These are phyloP conservation scores for Panzeria rudis DNA, from an alignment of 2,888 invertebrate species.

Conservation along the genomic window DNA sequence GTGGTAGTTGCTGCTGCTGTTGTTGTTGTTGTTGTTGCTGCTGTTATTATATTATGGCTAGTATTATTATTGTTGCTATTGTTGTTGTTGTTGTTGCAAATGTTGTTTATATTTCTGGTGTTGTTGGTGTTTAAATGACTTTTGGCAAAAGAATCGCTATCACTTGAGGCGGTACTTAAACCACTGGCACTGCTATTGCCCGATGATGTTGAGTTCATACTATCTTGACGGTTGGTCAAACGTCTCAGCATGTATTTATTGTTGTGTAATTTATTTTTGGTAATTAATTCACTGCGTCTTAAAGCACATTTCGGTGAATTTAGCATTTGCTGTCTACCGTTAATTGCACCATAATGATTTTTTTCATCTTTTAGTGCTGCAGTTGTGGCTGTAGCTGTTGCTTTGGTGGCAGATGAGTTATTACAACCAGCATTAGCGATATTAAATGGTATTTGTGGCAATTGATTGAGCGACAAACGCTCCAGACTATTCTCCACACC, in stretches of 20 bases:
- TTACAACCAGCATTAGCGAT: conserved; percentile 54
- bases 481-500: conserved; percentile 89
- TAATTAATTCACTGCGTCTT: conserved; percentile 84
- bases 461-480: conserved; percentile 87
- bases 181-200: conserved; percentile 81
- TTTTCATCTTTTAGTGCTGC: conserved; percentile 40
- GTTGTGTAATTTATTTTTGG: conserved; percentile 84
- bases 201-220: conserved; percentile 81
- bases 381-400: conserved; percentile 24
- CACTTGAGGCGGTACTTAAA: conserved; percentile 80
- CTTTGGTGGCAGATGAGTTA: background rate
- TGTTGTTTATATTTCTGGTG: conserved; percentile 70
- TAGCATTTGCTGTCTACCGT: conserved; percentile 72
- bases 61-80: conserved; percentile 31
- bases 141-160: conserved; percentile 66
- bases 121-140: conserved; percentile 64
- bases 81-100: conserved; percentile 46
- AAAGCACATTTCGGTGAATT: conserved; percentile 83
- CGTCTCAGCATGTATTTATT: conserved; percentile 83
- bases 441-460: conserved; percentile 84
- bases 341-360: conserved; percentile 55
- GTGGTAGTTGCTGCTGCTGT: conserved; percentile 36
- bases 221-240: conserved; percentile 82
- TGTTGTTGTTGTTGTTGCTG: too few relatives aligned
- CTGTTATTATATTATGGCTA: conserved; percentile 40